Base-by-base conservation (phyloP, 2,888 invertebrate genomes). In the Cryptops parisi region DNA sequence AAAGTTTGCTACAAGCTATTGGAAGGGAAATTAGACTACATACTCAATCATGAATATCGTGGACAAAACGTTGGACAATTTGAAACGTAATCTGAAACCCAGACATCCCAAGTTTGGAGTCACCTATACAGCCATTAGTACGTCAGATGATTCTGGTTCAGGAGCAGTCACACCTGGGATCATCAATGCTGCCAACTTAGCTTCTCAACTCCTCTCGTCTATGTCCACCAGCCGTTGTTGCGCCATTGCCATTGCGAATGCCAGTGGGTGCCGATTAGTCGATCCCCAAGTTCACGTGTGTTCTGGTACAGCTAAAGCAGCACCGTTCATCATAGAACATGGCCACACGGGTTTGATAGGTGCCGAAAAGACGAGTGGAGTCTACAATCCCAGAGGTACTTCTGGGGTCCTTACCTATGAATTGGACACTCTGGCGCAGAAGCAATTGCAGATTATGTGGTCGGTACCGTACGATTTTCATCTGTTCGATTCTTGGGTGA, bases 241-340 rank as follows among this genome's bases (percentile, higher is more conserved):
- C 45, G 52, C 52, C 27, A 43, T 52, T 21, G 52, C 52, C 52
- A 44, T 52, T 24, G 52, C 52, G 44, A 52, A 52, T 27, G 52
- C 44, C 12, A 52, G 52, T 17, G 44, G 52, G 2, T 52, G 22
- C 3, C 21, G 45, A 2, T 33, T 52, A 12, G 27, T 27, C 4
- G 21, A 45, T 9, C 52, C 52, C n/a, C 52, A 52, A 15, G 1
- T 22, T 25, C 27, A 33, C 33, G 39, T 27, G 19, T 26, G 24
- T 2, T 52, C 52, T 15, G 52, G 52, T 5, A 21, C 19, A 15
- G 52, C 44, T 5, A n/a, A 23, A 2, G 23, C 22, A 5, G 33
- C 52, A 9, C 52, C 52, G n/a, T 25, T 52, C 27, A 38, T 52
- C 26, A 43, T 52, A 3, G 52, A 52, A 3, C 43, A 52, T 12